A percentile compares a stretch with the other conserved stretches of the same genome.
Evolutionary conservation across 2,113 vertebrate genomes (phyloP).

Genomic region (Hippocampus comes): DNA sequence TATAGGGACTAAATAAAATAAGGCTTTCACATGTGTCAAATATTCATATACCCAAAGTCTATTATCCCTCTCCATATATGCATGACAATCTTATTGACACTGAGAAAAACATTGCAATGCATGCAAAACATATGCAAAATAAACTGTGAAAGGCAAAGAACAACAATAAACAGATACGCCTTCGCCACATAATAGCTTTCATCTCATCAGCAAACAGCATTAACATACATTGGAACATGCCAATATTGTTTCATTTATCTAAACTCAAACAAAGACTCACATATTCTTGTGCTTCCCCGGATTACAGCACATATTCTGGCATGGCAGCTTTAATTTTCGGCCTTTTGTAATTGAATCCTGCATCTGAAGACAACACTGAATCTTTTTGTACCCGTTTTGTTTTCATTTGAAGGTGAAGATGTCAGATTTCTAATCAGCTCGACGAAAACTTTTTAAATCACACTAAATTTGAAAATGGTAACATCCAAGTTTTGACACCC

Average conservation of each 20-base stretch:
- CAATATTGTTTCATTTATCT: slow-evolving; percentile 6
- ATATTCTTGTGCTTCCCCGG: slow-evolving; percentile 2
- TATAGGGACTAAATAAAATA: not conserved
- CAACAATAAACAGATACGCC: not conserved
- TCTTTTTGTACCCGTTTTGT: not conserved
- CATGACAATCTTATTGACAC: not conserved
- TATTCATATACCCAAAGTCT: not conserved
- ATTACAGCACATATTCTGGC: slow-evolving; percentile 18
- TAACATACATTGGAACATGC: not conserved
- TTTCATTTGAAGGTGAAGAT: not conserved
- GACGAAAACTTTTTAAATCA: not conserved
- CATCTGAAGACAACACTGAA: not conserved
- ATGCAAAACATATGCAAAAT: not conserved
- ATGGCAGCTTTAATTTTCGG: slow-evolving; percentile 25
- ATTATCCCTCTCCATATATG: not conserved
- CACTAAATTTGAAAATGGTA: not conserved
- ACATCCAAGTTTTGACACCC: too few relatives aligned
- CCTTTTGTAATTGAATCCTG: slow-evolving; percentile 13
- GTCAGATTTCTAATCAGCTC: not conserved
- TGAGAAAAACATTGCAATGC: not conserved
- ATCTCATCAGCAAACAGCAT: not conserved
- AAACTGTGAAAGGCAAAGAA: not conserved
- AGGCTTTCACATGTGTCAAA: not conserved
- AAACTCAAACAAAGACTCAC: slow-evolving; percentile 6
- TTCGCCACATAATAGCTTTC: not conserved